Conservation (phyloP, 1,140 invertebrate species). For the Heliconius hewitsoni region DNA sequence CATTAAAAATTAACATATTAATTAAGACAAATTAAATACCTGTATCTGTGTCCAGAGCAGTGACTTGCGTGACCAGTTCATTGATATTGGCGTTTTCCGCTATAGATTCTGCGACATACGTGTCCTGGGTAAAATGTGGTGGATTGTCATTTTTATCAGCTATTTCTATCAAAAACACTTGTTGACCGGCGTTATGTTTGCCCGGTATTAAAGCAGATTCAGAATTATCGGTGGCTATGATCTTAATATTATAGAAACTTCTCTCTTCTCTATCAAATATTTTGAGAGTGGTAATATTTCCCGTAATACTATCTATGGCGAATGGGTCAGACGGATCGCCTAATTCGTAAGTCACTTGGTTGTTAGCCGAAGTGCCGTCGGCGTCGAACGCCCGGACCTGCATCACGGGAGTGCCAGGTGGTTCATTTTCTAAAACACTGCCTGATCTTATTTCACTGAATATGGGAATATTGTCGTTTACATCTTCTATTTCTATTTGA, state of each 20-base stretch:
- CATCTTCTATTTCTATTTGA: slow-evolving; percentile 89
- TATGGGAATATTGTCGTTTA: slow-evolving; percentile 93
- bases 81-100: slow-evolving; percentile 92
- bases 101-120: slow-evolving; percentile 89
- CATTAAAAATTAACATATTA: neutral
- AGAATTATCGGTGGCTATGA: slow-evolving; percentile 92
- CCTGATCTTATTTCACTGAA: slow-evolving; percentile 90
- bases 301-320: slow-evolving; percentile 89
- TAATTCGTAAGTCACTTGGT: slow-evolving; percentile 89
- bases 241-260: slow-evolving; percentile 91
- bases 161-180: slow-evolving; percentile 92
- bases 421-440: slow-evolving; percentile 92
- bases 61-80: slow-evolving; percentile 90
- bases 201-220: slow-evolving; percentile 88
- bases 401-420: slow-evolving; percentile 90
- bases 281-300: slow-evolving; percentile 89
- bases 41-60: slow-evolving; percentile 90
- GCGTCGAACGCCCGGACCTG: slow-evolving; percentile 92
- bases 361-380: slow-evolving; percentile 91
- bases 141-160: slow-evolving; percentile 95
- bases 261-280: slow-evolving; percentile 91
- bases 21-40: slow-evolving; percentile 49
- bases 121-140: slow-evolving; percentile 87
- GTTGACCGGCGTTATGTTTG: slow-evolving; percentile 86
- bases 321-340: slow-evolving; percentile 87